Percentiles rank a stretch among this genome's conserved stretches.
These are phyloP conservation scores for Glandiceps talaboti DNA, from an alignment of 53 echinoderm and acorn worm genomes.

Conservation along the genomic window DNA sequence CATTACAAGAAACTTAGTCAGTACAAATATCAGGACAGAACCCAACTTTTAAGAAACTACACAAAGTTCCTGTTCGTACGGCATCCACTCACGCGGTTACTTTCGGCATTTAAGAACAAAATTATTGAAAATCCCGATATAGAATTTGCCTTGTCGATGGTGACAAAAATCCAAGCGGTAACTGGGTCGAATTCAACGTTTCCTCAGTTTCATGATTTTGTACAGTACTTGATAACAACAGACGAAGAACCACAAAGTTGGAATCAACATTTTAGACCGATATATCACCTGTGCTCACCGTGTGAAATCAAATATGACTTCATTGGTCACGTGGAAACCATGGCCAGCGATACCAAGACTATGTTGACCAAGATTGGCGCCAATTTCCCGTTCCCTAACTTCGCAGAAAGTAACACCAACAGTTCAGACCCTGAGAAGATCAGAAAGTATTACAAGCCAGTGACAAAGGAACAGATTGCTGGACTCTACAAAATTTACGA, in stretches of 20 bases:
- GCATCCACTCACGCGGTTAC: neutral
- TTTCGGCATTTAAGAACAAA: neutral
- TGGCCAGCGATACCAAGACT: neutral
- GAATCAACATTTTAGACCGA: neutral
- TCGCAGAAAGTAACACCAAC: neutral
- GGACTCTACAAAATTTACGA: neutral
- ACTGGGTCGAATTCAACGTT: neutral
- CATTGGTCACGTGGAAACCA: neutral
- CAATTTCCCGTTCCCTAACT: neutral
- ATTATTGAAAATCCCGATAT: neutral
- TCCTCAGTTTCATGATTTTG: neutral
- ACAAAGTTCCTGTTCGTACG: neutral
- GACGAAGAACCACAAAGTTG: neutral
- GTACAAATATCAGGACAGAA: neutral
- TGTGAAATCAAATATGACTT: neutral
- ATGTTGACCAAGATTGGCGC: neutral
- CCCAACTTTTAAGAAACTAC: neutral
- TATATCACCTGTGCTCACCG: neutral
- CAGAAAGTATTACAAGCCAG: too few species aligned
- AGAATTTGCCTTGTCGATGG: neutral
- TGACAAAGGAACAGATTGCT: neutral
- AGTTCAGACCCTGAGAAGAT: neutral
- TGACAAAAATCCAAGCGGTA: neutral
- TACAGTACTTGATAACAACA: neutral
- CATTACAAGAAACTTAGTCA: neutral